phyloP scores from a whole-genome alignment of 2,888 invertebrate species.

The Tipula vernalis region DNA sequence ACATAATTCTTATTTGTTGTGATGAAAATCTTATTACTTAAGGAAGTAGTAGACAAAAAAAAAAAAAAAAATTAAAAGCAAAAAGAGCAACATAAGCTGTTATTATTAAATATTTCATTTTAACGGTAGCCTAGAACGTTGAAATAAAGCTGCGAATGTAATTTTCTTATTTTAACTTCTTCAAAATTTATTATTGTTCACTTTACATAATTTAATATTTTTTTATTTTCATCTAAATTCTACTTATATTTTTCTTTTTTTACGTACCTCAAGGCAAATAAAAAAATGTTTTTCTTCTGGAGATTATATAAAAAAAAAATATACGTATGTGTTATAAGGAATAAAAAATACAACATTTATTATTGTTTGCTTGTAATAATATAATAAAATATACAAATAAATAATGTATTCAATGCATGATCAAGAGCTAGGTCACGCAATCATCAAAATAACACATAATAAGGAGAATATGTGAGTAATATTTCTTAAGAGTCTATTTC shows the following conservation, averaged over 20 bases:
- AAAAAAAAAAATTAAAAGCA: no score
- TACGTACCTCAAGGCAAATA: neutral
- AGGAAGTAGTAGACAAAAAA: neutral
- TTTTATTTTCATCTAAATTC: neutral
- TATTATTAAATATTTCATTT: neutral
- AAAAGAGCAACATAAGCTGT: neutral
- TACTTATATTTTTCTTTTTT: neutral
- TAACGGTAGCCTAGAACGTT: neutral
- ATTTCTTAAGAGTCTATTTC: no score
- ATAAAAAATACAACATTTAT: neutral
- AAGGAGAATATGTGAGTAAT: neutral
- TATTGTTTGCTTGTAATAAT: neutral
- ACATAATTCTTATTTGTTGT: no score
- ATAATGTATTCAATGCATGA: constrained; percentile 8
- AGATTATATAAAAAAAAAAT: neutral
- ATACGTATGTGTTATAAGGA: neutral
- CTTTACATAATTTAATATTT: neutral
- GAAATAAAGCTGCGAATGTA: constrained; percentile 4
- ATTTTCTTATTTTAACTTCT: neutral
- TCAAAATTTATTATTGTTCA: neutral
- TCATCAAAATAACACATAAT: neutral
- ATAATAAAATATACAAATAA: constrained; percentile 6
- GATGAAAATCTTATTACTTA: no score
- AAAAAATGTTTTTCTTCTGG: neutral
- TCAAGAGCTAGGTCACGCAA: constrained; percentile 9